Base-by-base conservation (phyloP, 1,140 invertebrate species). In the Drosophila micromelanica region DNA sequence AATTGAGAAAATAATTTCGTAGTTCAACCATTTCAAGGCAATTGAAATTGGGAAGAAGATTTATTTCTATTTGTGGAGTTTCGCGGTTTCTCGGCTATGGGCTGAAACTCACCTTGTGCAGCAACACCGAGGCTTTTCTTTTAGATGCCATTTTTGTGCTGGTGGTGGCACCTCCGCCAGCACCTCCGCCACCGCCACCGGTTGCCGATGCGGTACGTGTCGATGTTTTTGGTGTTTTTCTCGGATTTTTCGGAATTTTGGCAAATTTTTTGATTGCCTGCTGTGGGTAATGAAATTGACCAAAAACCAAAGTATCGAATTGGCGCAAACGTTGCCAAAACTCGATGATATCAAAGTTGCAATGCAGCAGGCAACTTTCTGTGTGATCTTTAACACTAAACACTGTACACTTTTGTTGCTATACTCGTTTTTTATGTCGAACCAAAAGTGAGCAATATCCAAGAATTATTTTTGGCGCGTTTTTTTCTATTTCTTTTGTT, bases 181-280 rank as follows among this genome's bases (percentile, higher is more conserved):
- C 84, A 90, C 90, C 90, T 86, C 90, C 90, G 76, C 90, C 90
- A 81, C 85, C 81, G 81, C 85, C 85, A 87, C 80, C 90, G 80
- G 90, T 90, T 91, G 90, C 90, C 90, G 90, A 91, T 91, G 90
- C 90, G 84, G 90, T 82, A 91, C 90, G 90, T 91, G 90, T 90
- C 90, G 90, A 91, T 70, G 89, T 90, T 90, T 91, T 91, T 86
- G 90, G 86, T 71, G 90, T 90, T 91, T 91, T 91, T 90, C 90
- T 91, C 90, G 90, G 90, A 91, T 91, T 91, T 78, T 91, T 91
- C 90, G 90, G 90, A 91, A 91, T 91, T 89, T 91, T 91, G 90
- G 76, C 78, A 90, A 78, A 90, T 89, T 90, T 90, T 91, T 75
- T 64, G 73, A 70, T 49, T 59, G 65, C 80, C 82, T 54, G 73